Evolutionary conservation across 35 echinoderm and acorn worm genomes (phyloP).

Genomic region (Heliocidaris tuberculata): DNA sequence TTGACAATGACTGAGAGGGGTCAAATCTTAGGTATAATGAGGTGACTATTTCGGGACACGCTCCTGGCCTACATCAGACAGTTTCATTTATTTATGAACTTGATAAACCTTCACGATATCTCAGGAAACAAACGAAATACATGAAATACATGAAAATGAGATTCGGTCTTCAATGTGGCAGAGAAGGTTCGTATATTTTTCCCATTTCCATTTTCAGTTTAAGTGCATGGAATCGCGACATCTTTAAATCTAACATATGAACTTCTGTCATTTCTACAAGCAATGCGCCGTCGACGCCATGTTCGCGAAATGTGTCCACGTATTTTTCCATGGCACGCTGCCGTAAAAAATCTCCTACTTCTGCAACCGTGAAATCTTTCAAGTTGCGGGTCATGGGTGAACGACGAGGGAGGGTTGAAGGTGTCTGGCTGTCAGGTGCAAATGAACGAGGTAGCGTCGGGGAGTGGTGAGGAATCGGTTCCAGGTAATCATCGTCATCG

Average conservation of each 20-base stretch:
- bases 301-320: not conserved
- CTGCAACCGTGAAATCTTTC: not conserved
- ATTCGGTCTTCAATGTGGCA: not conserved
- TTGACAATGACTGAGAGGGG: too few relatives aligned
- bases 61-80: too few relatives aligned
- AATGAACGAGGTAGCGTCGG: not conserved
- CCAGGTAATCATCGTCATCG: not conserved
- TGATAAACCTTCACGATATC: too few relatives aligned
- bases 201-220: not conserved
- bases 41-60: too few relatives aligned
- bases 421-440: not conserved
- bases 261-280: not conserved
- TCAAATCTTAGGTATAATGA: too few relatives aligned
- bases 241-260: not conserved
- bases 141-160: not conserved
- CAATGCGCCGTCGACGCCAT: not conserved
- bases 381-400: not conserved
- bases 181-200: not conserved
- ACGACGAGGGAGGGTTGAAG: not conserved
- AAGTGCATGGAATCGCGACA: not conserved
- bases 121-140: too few relatives aligned
- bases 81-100: too few relatives aligned
- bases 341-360: not conserved
- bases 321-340: not conserved
- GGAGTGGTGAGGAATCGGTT: not conserved